Evolutionary conservation across 2,888 invertebrate genomes (phyloP).

Genomic region (Linyphia triangularis): DNA sequence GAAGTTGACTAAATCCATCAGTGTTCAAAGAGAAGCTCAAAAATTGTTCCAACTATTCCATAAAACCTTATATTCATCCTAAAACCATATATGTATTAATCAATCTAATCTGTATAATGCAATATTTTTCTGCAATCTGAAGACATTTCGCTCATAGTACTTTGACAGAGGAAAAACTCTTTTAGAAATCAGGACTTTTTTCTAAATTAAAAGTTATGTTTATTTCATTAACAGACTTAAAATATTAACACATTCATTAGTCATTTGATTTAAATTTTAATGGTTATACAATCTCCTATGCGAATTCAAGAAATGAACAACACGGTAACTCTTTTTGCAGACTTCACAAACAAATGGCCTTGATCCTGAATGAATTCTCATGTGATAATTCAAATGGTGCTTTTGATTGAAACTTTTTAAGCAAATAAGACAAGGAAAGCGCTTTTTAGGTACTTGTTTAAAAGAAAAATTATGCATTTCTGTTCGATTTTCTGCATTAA

Average conservation of each 20-base stretch:
- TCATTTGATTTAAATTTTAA: neutral
- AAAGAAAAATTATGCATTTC: neutral
- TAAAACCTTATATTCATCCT: no score
- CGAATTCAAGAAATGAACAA: conserved; percentile 26
- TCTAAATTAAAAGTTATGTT: no score
- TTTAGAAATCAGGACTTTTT: no score
- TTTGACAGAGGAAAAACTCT: no score
- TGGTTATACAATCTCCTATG: neutral
- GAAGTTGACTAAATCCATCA: no score
- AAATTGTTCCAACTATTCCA: no score
- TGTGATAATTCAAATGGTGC: conserved; percentile 23
- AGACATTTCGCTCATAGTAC: no score
- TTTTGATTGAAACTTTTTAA: conserved; percentile 6
- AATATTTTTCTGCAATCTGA: no score
- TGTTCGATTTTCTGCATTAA: neutral
- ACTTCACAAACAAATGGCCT: conserved; percentile 30
- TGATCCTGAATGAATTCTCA: conserved; percentile 24
- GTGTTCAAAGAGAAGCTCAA: no score
- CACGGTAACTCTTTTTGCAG: conserved; percentile 20
- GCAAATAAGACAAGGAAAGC: conserved; percentile 2
- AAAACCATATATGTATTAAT: no score
- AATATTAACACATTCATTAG: neutral
- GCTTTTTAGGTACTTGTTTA: neutral
- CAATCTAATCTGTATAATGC: no score
- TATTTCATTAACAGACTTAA: no score